These are phyloP conservation scores for Syrrhaptes paradoxus DNA, from an alignment of 2,113 vertebrate species.

Conservation along the genomic window DNA sequence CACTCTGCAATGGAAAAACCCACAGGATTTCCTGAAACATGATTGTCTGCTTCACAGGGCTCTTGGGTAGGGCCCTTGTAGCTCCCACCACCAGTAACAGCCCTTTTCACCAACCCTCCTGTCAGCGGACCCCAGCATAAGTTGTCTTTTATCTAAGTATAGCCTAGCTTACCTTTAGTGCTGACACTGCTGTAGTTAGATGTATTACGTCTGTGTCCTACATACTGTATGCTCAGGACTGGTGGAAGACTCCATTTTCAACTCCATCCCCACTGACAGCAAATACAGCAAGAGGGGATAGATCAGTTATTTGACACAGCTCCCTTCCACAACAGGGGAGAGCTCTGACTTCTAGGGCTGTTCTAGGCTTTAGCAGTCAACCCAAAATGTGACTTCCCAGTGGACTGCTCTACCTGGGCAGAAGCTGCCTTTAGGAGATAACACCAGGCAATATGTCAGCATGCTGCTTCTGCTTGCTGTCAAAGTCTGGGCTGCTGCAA, in stretches of 20 bases:
- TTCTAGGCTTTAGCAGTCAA: not conserved
- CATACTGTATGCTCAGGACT: not conserved
- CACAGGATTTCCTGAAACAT: not conserved
- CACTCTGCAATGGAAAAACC: not conserved
- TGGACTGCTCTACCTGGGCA: not conserved
- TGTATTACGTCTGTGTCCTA: not conserved
- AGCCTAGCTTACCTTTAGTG: not conserved
- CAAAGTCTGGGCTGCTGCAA: not conserved
- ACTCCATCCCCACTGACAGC: not conserved
- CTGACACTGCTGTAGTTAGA: not conserved
- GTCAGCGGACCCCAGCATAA: not conserved
- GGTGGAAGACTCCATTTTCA: not conserved
- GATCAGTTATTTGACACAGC: not conserved
- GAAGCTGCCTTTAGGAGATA: not conserved
- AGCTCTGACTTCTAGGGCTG: not conserved
- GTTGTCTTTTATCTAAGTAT: not conserved
- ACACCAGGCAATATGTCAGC: not conserved
- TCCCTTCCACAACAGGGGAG: not conserved
- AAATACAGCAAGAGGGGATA: not conserved
- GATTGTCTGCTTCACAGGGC: not conserved
- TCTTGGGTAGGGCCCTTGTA: not conserved
- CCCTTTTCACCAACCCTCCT: not conserved
- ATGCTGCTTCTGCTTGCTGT: not conserved
- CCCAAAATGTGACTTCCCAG: not conserved
- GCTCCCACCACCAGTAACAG: not conserved